Evolutionary conservation across 1,140 invertebrate species (phyloP).

Genomic region (Diprion similis): DNA sequence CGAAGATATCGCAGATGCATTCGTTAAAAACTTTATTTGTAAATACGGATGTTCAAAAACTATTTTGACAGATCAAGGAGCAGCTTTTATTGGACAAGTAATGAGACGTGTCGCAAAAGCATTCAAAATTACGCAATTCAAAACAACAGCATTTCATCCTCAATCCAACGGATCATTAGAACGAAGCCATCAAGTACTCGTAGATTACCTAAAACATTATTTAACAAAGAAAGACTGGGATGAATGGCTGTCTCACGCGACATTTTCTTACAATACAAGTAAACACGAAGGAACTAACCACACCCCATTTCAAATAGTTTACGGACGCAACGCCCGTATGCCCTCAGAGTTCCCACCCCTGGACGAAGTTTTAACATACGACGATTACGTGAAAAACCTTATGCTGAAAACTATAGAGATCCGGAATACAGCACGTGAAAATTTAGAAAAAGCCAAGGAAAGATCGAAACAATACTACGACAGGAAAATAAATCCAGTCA

Average conservation of each 20-base stretch:
- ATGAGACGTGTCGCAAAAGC: constrained; percentile 32
- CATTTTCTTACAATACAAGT: constrained; percentile 23
- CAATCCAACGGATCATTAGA: constrained; percentile 37
- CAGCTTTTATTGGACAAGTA: constrained; percentile 32
- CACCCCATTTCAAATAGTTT: too few relatives aligned
- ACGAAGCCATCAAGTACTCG: constrained; percentile 34
- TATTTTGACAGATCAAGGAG: constrained; percentile 41
- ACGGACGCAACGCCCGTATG: too few relatives aligned
- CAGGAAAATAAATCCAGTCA: too few relatives aligned
- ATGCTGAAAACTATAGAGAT: too few relatives aligned
- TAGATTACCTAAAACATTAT: constrained; percentile 36
- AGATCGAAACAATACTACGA: too few relatives aligned
- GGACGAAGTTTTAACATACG: too few relatives aligned
- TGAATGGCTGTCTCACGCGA: neutral
- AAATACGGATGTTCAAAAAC: constrained; percentile 33
- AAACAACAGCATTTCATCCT: constrained; percentile 35
- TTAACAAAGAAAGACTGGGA: constrained; percentile 46
- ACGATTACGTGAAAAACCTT: too few relatives aligned
- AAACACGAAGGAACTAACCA: too few relatives aligned
- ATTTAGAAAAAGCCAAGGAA: too few relatives aligned
- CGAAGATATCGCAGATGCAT: constrained; percentile 29
- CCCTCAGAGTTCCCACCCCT: too few relatives aligned
- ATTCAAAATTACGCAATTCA: constrained; percentile 33
- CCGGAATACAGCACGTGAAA: too few relatives aligned
- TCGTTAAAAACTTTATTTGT: constrained; percentile 34